Percentiles rank a stretch among this genome's conserved stretches.
Evolutionary conservation across 1,140 invertebrate species (phyloP).

Genomic region (Diorhabda elongata): DNA sequence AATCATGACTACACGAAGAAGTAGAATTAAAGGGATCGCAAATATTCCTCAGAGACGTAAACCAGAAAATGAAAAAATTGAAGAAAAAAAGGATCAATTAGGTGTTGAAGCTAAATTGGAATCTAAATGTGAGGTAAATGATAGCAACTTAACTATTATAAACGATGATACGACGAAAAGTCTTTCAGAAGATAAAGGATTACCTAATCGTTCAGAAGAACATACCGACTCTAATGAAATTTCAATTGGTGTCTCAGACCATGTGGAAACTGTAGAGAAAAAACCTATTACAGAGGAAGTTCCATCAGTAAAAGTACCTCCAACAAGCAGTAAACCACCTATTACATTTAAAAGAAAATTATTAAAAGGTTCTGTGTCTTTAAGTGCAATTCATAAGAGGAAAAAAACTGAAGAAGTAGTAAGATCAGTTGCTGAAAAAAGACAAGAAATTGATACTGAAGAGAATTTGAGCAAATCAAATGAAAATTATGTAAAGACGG

Average conservation of each 20-base stretch:
- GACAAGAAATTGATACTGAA: conserved; percentile 11
- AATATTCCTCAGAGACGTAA: conserved; percentile 44
- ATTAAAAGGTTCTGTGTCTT: conserved; percentile 6
- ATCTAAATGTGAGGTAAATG: too few relatives aligned
- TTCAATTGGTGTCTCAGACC: too few relatives aligned
- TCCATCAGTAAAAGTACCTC: not conserved
- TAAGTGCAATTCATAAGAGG: not conserved
- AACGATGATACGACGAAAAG: too few relatives aligned
- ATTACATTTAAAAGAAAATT: not conserved
- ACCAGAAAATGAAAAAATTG: conserved; percentile 11
- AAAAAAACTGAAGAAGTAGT: conserved; percentile 15
- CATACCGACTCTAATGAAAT: too few relatives aligned
- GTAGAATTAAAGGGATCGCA: conserved; percentile 43
- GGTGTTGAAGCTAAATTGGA: too few relatives aligned
- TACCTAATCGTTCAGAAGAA: too few relatives aligned
- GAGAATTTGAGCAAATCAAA: not conserved
- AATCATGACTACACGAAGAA: conserved; percentile 31
- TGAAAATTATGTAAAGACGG: too few relatives aligned
- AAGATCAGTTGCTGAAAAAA: conserved; percentile 4
- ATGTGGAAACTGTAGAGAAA: too few relatives aligned
- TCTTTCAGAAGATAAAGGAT: too few relatives aligned
- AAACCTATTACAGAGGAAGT: too few relatives aligned
- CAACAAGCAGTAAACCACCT: not conserved
- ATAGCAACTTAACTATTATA: too few relatives aligned
- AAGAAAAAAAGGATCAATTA: not conserved